Percentiles rank a stretch among this genome's conserved stretches.
Conservation (phyloP, 2,888 invertebrate species). For the Coleophora deauratella region DNA sequence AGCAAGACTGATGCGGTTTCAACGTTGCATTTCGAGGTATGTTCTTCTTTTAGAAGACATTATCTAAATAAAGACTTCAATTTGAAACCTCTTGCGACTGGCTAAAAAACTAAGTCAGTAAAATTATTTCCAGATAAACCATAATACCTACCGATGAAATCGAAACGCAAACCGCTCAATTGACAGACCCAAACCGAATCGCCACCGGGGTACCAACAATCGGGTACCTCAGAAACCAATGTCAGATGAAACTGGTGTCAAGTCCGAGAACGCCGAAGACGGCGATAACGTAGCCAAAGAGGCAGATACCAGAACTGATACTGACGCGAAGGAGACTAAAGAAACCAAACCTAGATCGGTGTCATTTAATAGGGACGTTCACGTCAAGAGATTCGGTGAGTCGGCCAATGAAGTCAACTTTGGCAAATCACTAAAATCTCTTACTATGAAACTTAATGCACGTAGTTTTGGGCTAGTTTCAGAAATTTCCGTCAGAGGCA, state of each 20-base stretch:
- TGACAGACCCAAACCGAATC: constrained; percentile 30
- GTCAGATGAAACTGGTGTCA: constrained; percentile 59
- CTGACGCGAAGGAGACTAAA: constrained; percentile 56
- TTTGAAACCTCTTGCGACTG: not conserved
- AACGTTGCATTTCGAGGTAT: too few relatives aligned
- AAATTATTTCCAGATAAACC: constrained; percentile 52
- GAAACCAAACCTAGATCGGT: constrained; percentile 78
- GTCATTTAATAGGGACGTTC: constrained; percentile 92
- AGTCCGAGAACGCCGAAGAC: constrained; percentile 54
- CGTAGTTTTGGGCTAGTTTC: not conserved
- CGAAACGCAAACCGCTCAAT: constrained; percentile 41
- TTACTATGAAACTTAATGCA: not conserved
- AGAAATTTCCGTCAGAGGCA: too few relatives aligned
- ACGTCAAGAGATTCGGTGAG: constrained; percentile 92
- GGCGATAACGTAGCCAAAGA: constrained; percentile 50
- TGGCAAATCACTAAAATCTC: constrained; percentile 2
- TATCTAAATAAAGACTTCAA: too few relatives aligned
- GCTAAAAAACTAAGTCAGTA: constrained; percentile 2
- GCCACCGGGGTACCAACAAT: constrained; percentile 40
- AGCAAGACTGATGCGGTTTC: too few relatives aligned
- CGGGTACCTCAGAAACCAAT: constrained; percentile 60
- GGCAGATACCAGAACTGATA: constrained; percentile 34
- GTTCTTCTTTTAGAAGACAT: too few relatives aligned
- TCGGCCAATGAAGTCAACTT: constrained; percentile 26
- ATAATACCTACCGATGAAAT: constrained; percentile 44